Evolutionary conservation across 2,797 vertebrate species (phyloP).

Genomic region (Uromys caudimaculatus): DNA sequence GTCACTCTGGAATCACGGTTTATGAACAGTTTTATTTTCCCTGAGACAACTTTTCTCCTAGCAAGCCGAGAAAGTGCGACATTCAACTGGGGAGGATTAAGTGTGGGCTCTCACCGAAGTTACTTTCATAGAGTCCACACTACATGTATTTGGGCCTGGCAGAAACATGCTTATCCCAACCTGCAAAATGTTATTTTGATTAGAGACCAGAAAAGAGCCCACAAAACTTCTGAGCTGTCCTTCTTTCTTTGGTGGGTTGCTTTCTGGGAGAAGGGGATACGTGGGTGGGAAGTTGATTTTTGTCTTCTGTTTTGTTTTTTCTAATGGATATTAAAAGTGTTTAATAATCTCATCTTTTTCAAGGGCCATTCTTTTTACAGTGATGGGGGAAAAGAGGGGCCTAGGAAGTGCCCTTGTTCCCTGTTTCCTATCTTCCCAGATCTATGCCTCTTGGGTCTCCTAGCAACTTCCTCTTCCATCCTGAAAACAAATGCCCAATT

Average conservation of each 20-base stretch:
- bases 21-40: constrained; percentile 78
- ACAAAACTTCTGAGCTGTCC: not conserved
- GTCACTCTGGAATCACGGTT: constrained; percentile 68
- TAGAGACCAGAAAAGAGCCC: not conserved
- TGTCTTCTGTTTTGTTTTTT: not conserved
- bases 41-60: constrained; percentile 72
- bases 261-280: constrained; percentile 20
- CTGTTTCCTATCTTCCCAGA: not conserved
- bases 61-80: constrained; percentile 38
- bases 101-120: constrained; percentile 63
- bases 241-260: not conserved
- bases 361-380: constrained; percentile 5
- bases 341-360: constrained; percentile 30
- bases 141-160: constrained; percentile 42
- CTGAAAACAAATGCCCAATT: not conserved
- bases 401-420: not conserved
- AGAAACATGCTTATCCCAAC: constrained; percentile 63
- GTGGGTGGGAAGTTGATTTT: constrained; percentile 50
- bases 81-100: constrained; percentile 6
- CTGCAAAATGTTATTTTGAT: constrained; percentile 49
- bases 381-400: not conserved
- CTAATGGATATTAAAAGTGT: constrained; percentile 52
- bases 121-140: constrained; percentile 68
- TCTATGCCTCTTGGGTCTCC: not conserved
- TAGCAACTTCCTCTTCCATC: not conserved